Percentiles rank a stretch among this genome's conserved stretches.
Conservation (phyloP, 2,113 vertebrate species). For the Calonectris borealis region DNA sequence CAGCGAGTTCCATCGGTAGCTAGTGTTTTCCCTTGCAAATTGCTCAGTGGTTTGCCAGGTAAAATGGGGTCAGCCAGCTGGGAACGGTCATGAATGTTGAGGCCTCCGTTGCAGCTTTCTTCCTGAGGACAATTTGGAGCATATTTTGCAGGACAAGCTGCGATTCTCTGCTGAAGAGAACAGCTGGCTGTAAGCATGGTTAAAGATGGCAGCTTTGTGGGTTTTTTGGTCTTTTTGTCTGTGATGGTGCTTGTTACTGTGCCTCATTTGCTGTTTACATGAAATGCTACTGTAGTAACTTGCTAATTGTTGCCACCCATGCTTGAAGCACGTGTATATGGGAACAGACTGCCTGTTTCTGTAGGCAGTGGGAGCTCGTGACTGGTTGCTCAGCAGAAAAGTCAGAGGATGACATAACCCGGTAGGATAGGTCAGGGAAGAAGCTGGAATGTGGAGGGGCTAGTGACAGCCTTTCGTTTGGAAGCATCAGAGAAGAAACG, state of each 20-base stretch:
- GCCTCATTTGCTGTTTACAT: conserved; percentile 50
- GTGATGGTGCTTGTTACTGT: conserved; percentile 17
- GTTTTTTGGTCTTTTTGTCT: not conserved
- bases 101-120: not conserved
- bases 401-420: not conserved
- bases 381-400: not conserved
- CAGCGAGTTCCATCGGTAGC: not conserved
- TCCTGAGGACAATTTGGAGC: not conserved
- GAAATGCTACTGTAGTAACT: not conserved
- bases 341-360: not conserved
- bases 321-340: rapidly evolving
- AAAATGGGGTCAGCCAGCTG: not conserved
- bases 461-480: not conserved
- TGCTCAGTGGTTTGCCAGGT: not conserved
- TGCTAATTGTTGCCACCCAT: not conserved
- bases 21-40: not conserved
- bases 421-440: rapidly evolving
- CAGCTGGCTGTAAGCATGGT: not conserved
- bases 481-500: not conserved
- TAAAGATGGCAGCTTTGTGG: not conserved
- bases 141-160: not conserved
- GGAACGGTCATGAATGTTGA: not conserved
- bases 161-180: not conserved
- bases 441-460: not conserved
- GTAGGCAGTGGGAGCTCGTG: not conserved